Conservation (phyloP, 2,113 vertebrate genomes). For the Pachypanchax playfairii region DNA sequence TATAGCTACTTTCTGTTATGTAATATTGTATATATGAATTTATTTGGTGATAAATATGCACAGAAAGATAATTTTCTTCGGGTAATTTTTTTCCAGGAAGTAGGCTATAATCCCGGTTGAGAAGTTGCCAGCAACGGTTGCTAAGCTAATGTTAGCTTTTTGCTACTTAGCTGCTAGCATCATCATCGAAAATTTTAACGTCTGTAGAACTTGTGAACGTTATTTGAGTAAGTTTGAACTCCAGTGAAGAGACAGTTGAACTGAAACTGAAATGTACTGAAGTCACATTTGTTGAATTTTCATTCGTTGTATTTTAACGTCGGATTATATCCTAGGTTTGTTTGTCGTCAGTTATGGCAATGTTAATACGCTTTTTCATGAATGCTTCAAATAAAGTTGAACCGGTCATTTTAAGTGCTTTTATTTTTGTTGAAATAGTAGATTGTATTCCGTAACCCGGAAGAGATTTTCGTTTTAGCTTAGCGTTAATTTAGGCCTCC, state of each 20-base stretch:
- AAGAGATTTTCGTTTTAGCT: conserved; percentile 5
- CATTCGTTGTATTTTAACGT: conserved; percentile 11
- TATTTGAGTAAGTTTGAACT: background rate
- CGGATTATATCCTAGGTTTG: conserved; percentile 50
- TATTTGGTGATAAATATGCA: fast-evolving
- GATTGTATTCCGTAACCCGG: background rate
- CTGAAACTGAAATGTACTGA: background rate
- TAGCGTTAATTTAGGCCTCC: conserved; percentile 58
- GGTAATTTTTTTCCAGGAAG: conserved; percentile 61
- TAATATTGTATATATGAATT: fast-evolving
- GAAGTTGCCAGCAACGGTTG: conserved; percentile 66
- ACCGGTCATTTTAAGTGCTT: background rate
- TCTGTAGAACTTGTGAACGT: background rate
- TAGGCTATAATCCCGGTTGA: conserved; percentile 69
- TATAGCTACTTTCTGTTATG: fast-evolving
- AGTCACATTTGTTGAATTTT: background rate
- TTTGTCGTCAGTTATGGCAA: conserved; percentile 41
- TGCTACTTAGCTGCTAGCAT: conserved; percentile 45
- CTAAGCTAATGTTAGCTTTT: conserved; percentile 65
- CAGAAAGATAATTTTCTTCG: background rate
- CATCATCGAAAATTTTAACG: background rate
- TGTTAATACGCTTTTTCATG: background rate
- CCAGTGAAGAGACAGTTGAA: fast-evolving
- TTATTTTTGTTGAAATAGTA: background rate
- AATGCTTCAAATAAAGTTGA: background rate